Base-by-base conservation (phyloP, 2,113 vertebrate genomes). In the Nibea albiflora region DNA sequence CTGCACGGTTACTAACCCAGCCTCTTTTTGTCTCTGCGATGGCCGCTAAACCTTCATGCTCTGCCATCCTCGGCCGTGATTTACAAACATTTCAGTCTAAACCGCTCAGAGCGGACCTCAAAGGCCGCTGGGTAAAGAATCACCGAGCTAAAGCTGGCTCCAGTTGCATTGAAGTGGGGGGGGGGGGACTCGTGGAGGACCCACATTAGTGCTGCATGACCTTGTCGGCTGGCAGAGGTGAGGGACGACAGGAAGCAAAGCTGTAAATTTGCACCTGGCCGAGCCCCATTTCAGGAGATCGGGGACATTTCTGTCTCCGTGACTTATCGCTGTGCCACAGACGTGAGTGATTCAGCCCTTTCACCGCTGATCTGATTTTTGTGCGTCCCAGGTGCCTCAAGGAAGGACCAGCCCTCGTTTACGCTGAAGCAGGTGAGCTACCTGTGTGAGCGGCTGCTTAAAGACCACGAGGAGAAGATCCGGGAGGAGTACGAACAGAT, bases 401-500 rank as follows among this genome's bases (percentile, higher is more conserved):
- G 96, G 93, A 97, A 96, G 93, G 96, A 98, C 93, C 96, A 97
- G 93, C 96, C 97, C 81, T 96, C 95, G 47, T 98, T 98, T 90
- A 97, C 96, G 12, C 95, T 98, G 92, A 95, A 95, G 87, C 96
- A 98, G 94, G 96, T 97, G 90, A 96, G 97, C 93, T 96, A 96
- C 93, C 95, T 98, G 90, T 97, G 97, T 50, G 97, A 98, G 91
- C 95, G 96, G 63, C 95, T 97, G 76, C 94, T 98, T 76, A 97
- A 96, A 95, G 97, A 97, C 92, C 96, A 97, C 20, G 96, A 98
- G 94, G 97, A 97, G 89, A 97, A 96, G 93, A 96, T 98, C 88
- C 95, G 96, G 68, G 96, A 97, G 94, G 96, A 98, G 83, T 98
- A 98, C 39, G 97, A 98, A 94, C 96, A 97, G 88, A 97, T 97